Evolutionary conservation across 2,888 invertebrate species (phyloP).

Genomic region (Andrena hattorfiana): DNA sequence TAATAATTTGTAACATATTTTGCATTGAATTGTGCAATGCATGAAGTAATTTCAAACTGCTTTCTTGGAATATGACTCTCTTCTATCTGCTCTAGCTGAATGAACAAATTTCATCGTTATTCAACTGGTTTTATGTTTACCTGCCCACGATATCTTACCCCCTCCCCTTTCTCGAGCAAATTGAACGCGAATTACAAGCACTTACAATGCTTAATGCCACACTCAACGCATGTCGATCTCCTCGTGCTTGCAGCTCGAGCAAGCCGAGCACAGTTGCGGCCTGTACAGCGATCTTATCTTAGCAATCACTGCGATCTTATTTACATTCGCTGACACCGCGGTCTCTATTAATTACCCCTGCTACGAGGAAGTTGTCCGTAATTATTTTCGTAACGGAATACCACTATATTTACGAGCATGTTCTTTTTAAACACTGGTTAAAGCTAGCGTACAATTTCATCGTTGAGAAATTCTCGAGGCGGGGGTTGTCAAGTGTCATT

Average conservation of each 20-base stretch:
- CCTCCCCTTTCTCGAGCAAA: background rate
- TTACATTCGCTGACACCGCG: conserved; percentile 51
- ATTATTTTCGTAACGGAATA: conserved; percentile 28
- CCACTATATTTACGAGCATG: background rate
- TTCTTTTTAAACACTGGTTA: background rate
- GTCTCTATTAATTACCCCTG: conserved; percentile 57
- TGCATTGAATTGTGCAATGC: background rate
- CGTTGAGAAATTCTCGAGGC: background rate
- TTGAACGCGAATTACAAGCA: conserved; percentile 17
- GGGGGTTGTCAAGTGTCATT: background rate
- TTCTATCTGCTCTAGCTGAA: background rate
- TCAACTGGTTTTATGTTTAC: background rate
- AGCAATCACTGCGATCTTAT: conserved; percentile 54
- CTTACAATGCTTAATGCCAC: conserved; percentile 11
- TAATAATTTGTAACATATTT: background rate
- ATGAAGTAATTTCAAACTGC: background rate
- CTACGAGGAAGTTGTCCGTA: conserved; percentile 17
- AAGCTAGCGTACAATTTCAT: background rate
- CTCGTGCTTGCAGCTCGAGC: background rate
- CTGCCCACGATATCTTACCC: background rate
- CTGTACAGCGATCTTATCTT: conserved; percentile 49
- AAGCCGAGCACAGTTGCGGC: conserved; percentile 7
- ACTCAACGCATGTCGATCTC: conserved; percentile 27
- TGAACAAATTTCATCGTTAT: background rate
- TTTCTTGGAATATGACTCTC: background rate